Percentiles rank a stretch among this genome's conserved stretches.
Evolutionary conservation across 1,140 invertebrate species (phyloP).

Genomic region (Eueides isabella): DNA sequence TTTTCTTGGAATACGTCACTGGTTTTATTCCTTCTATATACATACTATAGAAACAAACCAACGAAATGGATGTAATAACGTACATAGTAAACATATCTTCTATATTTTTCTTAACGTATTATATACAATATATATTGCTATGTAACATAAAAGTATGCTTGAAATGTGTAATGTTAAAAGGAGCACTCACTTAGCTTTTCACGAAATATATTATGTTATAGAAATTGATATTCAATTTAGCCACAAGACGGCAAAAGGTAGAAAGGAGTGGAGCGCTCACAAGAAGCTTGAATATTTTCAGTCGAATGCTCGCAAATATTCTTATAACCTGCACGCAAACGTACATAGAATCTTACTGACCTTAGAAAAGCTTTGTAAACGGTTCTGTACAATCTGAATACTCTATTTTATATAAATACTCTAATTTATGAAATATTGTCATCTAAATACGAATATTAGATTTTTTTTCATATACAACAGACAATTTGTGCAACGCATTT

Average conservation of each 20-base stretch:
- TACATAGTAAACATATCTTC: too few relatives aligned
- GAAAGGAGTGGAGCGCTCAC: constrained; percentile 35
- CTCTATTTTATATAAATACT: too few relatives aligned
- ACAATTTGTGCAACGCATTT: too few relatives aligned
- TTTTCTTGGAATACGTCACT: too few relatives aligned
- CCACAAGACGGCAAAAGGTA: constrained; percentile 37
- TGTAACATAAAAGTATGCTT: background rate
- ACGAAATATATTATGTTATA: constrained; percentile 15
- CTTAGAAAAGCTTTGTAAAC: constrained; percentile 34
- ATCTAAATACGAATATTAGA: too few relatives aligned
- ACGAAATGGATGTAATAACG: too few relatives aligned
- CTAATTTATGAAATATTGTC: too few relatives aligned
- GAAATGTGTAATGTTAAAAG: background rate
- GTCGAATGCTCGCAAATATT: constrained; percentile 46
- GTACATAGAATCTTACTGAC: constrained; percentile 39
- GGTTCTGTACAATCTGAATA: background rate
- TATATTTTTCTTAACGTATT: too few relatives aligned
- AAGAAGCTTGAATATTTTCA: constrained; percentile 45
- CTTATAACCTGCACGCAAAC: constrained; percentile 40
- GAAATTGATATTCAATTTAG: constrained; percentile 44
- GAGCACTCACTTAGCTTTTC: constrained; percentile 10
- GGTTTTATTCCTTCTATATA: too few relatives aligned
- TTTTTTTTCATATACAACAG: too few relatives aligned
- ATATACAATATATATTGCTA: background rate
- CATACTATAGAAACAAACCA: too few relatives aligned